These are phyloP conservation scores for Excalfactoria chinensis DNA, from an alignment of 2,113 vertebrate species.

Conservation along the genomic window DNA sequence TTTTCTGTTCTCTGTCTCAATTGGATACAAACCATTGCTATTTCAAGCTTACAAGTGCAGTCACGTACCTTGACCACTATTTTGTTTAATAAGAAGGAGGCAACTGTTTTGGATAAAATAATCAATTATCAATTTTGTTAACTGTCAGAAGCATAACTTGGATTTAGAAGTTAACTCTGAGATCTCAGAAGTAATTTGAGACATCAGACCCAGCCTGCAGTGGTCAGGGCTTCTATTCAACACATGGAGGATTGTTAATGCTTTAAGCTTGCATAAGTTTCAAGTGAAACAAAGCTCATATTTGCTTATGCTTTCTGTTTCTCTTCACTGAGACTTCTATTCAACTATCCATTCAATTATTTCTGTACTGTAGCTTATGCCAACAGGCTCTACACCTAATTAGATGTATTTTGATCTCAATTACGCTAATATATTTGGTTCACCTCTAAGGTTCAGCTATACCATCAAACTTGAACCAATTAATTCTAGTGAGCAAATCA, in stretches of 20 bases:
- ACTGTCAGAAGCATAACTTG: neutral
- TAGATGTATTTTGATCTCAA: neutral
- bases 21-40: rapidly evolving
- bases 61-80: neutral
- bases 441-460: neutral
- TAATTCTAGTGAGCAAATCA: neutral
- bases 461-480: neutral
- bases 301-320: neutral
- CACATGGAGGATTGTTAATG: neutral
- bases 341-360: neutral
- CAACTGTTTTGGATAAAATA: neutral
- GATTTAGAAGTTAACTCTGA: neutral
- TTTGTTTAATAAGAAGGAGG: neutral
- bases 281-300: neutral
- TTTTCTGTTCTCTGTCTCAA: neutral
- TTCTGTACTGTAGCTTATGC: neutral
- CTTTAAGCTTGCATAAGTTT: neutral
- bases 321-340: neutral
- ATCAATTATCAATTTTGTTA: neutral
- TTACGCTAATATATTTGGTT: neutral
- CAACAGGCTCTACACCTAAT: neutral
- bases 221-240: no score
- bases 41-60: neutral
- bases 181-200: neutral
- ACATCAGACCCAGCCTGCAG: neutral